phyloP scores from a whole-genome alignment of 1,140 invertebrate genomes.

The Drosophila ambigua region DNA sequence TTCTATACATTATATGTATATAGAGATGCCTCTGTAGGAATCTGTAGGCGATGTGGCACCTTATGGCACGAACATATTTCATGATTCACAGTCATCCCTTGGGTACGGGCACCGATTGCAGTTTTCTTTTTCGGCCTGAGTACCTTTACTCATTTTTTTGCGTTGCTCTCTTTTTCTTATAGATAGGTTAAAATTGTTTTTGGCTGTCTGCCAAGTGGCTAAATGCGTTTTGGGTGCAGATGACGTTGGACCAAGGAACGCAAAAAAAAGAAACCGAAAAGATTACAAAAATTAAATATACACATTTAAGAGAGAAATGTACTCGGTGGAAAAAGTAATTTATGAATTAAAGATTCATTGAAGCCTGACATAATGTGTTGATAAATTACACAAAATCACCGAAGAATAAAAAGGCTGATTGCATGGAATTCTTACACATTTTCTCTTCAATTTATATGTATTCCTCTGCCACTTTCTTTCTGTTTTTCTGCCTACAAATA shows the following conservation, averaged over 20 bases:
- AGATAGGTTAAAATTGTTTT: conserved; percentile 45
- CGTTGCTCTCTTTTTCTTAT: neutral
- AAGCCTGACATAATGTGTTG: conserved; percentile 14
- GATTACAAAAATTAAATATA: conserved; percentile 14
- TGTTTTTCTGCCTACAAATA: neutral
- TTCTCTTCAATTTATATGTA: conserved; percentile 18
- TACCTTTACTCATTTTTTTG: conserved; percentile 41
- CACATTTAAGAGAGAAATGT: conserved; percentile 6
- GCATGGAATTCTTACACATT: neutral
- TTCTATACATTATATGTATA: neutral
- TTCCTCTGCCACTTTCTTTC: neutral
- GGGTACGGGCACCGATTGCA: too few relatives aligned
- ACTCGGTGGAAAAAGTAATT: neutral
- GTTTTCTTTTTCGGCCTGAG: neutral
- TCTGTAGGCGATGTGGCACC: conserved; percentile 19
- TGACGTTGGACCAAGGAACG: conserved; percentile 41
- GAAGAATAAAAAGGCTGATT: neutral
- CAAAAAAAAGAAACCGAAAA: conserved; percentile 4
- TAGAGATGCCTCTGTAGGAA: conserved; percentile 11
- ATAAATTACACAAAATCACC: conserved; percentile 6
- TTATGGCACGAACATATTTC: conserved; percentile 37
- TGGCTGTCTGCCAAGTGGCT: conserved; percentile 60
- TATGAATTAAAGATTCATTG: conserved; percentile 2
- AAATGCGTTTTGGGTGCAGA: conserved; percentile 68
- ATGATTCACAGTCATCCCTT: conserved; percentile 41